Evolutionary conservation across 2,113 vertebrate species (phyloP).

Genomic region (Rhadina sibilatrix): DNA sequence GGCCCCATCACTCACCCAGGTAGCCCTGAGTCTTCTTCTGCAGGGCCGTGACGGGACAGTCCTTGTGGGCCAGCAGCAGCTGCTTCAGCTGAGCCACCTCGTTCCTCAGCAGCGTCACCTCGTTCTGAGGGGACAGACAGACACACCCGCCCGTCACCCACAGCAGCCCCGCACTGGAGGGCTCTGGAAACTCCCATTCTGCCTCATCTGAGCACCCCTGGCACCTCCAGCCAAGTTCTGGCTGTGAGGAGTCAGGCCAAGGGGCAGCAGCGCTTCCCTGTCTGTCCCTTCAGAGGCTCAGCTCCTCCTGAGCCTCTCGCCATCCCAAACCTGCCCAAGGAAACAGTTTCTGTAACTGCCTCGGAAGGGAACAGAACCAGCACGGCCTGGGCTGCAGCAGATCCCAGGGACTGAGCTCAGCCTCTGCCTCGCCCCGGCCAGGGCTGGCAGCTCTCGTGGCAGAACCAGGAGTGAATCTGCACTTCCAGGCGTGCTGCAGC

Average conservation of each 20-base stretch:
- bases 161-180: background rate
- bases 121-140: constrained; percentile 66
- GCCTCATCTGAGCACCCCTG: too few species aligned
- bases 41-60: constrained; percentile 94
- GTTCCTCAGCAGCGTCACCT: constrained; percentile 93
- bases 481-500: background rate
- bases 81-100: constrained; percentile 98
- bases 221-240: too few species aligned
- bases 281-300: too few species aligned
- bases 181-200: background rate
- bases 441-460: background rate
- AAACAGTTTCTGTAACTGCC: background rate
- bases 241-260: too few species aligned
- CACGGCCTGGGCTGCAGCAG: background rate
- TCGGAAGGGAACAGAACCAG: background rate
- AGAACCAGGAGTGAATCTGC: background rate
- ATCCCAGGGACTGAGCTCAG: background rate
- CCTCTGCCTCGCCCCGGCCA: background rate
- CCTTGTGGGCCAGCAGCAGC: constrained; percentile 96
- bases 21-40: constrained; percentile 91
- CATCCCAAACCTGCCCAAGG: background rate
- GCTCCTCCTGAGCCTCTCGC: too few species aligned
- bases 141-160: background rate
- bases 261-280: too few species aligned
- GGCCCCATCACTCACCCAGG: constrained; percentile 65